A percentile compares a stretch with the other conserved stretches of the same genome.
phyloP scores from a whole-genome alignment of 1,140 invertebrate species.

The Solen grandis region DNA sequence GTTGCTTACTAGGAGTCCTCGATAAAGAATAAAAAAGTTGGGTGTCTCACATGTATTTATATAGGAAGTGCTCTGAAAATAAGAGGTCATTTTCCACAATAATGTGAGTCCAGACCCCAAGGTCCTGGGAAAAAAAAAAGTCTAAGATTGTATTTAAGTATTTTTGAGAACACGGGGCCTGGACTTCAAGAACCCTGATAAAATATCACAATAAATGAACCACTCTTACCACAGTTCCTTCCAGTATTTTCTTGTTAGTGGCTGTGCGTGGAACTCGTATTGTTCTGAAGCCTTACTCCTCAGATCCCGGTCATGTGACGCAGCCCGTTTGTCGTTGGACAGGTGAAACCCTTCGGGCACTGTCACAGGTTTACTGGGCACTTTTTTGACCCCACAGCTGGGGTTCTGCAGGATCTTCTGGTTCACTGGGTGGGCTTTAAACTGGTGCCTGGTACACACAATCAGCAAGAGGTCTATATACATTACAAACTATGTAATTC shows the following conservation, averaged over 20 bases:
- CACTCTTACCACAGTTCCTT: conserved; percentile 76
- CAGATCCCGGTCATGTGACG: conserved; percentile 15
- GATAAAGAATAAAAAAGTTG: too few species aligned
- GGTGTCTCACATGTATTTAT: too few species aligned
- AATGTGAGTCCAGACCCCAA: too few species aligned
- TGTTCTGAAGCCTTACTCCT: conserved; percentile 60
- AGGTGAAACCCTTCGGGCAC: conserved; percentile 71
- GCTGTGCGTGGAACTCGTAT: conserved; percentile 77
- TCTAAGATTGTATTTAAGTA: too few species aligned
- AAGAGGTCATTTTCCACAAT: too few species aligned
- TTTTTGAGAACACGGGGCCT: too few species aligned
- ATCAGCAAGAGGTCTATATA: neutral
- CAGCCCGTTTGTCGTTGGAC: conserved; percentile 50
- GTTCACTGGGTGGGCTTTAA: conserved; percentile 78
- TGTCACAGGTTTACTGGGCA: conserved; percentile 69
- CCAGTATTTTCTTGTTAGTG: conserved; percentile 74
- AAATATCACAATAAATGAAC: too few species aligned
- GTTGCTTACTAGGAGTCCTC: too few species aligned
- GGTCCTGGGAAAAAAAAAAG: too few species aligned
- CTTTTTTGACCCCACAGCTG: conserved; percentile 67
- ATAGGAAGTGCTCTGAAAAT: too few species aligned
- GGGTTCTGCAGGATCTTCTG: conserved; percentile 71
- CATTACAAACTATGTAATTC: neutral
- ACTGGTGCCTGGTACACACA: conserved; percentile 70
- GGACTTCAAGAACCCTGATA: too few species aligned